phyloP scores from a whole-genome alignment of 1,140 invertebrate species.

The Hydropsyche tenuis region DNA sequence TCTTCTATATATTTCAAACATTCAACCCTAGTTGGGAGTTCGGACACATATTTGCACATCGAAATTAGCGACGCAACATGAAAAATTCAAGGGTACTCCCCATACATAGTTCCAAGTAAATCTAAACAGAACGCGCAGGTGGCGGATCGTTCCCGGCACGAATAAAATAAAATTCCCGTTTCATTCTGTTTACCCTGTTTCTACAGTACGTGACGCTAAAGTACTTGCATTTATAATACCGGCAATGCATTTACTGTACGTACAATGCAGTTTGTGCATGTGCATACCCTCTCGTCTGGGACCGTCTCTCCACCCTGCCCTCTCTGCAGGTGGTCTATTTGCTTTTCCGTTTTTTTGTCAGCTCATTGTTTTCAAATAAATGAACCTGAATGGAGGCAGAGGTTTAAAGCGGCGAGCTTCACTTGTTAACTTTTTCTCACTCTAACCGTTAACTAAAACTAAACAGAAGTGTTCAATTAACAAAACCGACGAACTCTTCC shows the following conservation, averaged over 20 bases:
- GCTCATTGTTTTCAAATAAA: conserved; percentile 15
- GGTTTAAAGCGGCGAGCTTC: neutral
- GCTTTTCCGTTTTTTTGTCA: neutral
- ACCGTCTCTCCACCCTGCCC: neutral
- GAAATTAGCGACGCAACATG: too few relatives aligned
- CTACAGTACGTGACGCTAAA: conserved; percentile 16
- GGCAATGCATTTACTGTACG: neutral
- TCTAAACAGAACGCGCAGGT: neutral
- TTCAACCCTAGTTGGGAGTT: too few relatives aligned
- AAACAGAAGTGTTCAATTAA: too few relatives aligned
- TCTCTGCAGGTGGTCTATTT: conserved; percentile 1
- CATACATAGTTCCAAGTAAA: neutral
- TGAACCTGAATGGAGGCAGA: neutral
- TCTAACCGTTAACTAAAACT: too few relatives aligned
- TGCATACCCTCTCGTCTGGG: neutral
- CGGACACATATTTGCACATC: too few relatives aligned
- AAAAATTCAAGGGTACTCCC: too few relatives aligned
- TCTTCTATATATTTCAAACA: too few relatives aligned
- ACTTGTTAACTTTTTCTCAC: too few relatives aligned
- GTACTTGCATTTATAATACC: conserved; percentile 32
- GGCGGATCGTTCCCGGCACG: neutral
- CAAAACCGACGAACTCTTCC: too few relatives aligned
- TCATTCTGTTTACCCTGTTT: conserved; percentile 9
- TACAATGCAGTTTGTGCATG: neutral
- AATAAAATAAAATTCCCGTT: conserved; percentile 13